These are phyloP conservation scores for Apantesis nais DNA, from an alignment of 2,888 invertebrate genomes.

Conservation along the genomic window DNA sequence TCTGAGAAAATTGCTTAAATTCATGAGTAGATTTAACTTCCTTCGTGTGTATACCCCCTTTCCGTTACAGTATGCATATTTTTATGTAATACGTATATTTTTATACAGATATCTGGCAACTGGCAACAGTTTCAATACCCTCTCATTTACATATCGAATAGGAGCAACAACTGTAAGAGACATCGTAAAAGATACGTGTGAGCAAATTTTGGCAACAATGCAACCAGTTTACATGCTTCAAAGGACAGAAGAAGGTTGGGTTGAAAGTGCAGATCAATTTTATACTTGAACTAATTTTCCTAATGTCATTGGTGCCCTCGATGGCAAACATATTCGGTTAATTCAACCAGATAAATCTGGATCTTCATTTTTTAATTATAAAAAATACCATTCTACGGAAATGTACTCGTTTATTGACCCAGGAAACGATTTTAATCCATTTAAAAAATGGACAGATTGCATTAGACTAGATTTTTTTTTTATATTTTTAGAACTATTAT, in stretches of 20 bases:
- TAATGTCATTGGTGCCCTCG: constrained; percentile 52
- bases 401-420: too few relatives aligned
- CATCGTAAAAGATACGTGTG: constrained; percentile 48
- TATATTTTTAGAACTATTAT: too few relatives aligned
- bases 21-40: too few relatives aligned
- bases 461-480: too few relatives aligned
- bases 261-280: constrained; percentile 49
- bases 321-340: constrained; percentile 50
- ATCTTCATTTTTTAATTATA: not conserved
- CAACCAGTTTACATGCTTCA: too few relatives aligned
- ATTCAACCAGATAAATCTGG: constrained; percentile 36
- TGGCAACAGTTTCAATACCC: not conserved
- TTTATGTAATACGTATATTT: not conserved
- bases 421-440: too few relatives aligned
- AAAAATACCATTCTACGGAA: constrained; percentile 10
- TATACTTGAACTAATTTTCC: constrained; percentile 50
- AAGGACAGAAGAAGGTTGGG: constrained; percentile 28
- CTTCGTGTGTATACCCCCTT: too few relatives aligned
- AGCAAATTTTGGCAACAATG: constrained; percentile 39
- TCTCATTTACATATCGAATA: constrained; percentile 1
- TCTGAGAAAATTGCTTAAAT: too few relatives aligned
- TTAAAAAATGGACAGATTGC: too few relatives aligned
- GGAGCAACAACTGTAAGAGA: constrained; percentile 31
- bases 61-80: too few relatives aligned
- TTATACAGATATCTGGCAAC: constrained; percentile 12